These are phyloP conservation scores for Phoebastria nigripes DNA, from an alignment of 2,797 vertebrate species.

Conservation along the genomic window DNA sequence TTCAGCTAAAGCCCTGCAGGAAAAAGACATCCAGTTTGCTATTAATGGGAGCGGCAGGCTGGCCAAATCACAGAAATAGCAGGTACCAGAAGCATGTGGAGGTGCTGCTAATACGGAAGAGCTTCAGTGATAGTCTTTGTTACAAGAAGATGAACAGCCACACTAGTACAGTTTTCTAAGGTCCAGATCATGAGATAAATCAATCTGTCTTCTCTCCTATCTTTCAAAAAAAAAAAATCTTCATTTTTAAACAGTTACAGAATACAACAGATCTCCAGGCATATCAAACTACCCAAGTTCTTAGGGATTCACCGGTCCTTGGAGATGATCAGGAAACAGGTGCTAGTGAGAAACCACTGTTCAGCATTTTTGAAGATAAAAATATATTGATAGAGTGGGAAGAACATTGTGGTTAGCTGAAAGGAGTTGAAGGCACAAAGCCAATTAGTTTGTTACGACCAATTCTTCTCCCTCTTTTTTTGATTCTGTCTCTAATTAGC, in stretches of 20 bases:
- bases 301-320: neutral
- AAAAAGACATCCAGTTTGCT: neutral
- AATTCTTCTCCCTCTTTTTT: neutral
- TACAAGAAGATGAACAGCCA: neutral
- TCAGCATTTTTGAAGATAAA: neutral
- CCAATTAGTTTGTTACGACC: neutral
- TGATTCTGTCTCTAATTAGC: neutral
- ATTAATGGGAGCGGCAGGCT: neutral
- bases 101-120: neutral
- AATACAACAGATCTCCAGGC: neutral
- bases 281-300: neutral
- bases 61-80: conserved; percentile 4
- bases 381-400: neutral
- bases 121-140: neutral
- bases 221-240: neutral
- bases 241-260: neutral
- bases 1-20: neutral
- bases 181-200: neutral
- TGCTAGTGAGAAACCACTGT: neutral
- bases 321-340: neutral
- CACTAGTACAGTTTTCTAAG: neutral
- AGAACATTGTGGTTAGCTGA: neutral
- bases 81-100: neutral
- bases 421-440: neutral
- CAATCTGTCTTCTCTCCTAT: neutral